Evolutionary conservation across 92 coral and sea anemone species (phyloP).

Genomic region (Porites cylindrica): DNA sequence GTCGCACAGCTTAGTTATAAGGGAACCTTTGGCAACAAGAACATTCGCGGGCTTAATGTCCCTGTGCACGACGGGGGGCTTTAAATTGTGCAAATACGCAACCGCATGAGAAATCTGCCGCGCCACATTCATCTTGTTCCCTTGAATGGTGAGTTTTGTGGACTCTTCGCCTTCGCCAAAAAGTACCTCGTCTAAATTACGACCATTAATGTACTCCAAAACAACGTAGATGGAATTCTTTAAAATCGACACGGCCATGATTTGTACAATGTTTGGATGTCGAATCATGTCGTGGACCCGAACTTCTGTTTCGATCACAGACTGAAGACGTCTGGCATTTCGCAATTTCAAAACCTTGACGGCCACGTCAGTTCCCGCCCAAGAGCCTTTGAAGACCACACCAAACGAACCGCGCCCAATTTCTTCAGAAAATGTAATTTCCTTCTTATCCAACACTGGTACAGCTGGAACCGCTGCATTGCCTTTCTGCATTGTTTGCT

Average conservation of each 20-base stretch:
- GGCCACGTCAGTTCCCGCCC: too few relatives aligned
- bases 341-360: too few relatives aligned
- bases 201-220: slow-evolving; percentile 49
- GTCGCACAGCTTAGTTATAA: slow-evolving; percentile 45
- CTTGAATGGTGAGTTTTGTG: too few relatives aligned
- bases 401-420: slow-evolving; percentile 78
- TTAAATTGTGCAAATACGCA: too few relatives aligned
- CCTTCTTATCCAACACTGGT: neutral
- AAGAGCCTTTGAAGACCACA: slow-evolving; percentile 51
- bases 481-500: neutral
- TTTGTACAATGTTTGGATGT: slow-evolving; percentile 73
- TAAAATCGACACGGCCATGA: slow-evolving; percentile 60
- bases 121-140: too few relatives aligned
- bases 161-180: slow-evolving; percentile 4
- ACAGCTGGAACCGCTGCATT: neutral
- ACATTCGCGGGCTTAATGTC: too few relatives aligned
- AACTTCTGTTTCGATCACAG: slow-evolving; percentile 52
- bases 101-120: too few relatives aligned
- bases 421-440: slow-evolving; percentile 27
- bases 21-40: too few relatives aligned
- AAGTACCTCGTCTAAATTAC: slow-evolving; percentile 46
- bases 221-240: slow-evolving; percentile 64
- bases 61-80: too few relatives aligned
- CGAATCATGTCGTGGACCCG: slow-evolving; percentile 51
- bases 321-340: too few relatives aligned